Evolutionary conservation across 2,797 vertebrate species (phyloP).

Genomic region (Macropodus opercularis): DNA sequence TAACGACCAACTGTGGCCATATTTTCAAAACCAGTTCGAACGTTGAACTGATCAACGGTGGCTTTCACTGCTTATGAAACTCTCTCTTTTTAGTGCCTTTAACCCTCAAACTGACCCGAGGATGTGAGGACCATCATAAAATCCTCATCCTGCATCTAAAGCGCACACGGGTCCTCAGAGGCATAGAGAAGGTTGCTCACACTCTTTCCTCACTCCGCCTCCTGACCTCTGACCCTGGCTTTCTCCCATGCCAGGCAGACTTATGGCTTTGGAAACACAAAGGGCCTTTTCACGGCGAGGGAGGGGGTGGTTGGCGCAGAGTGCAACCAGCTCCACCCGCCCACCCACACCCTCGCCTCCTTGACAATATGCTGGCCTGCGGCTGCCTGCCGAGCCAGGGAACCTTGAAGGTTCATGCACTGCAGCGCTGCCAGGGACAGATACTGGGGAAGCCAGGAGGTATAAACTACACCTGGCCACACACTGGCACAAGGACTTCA

Average conservation of each 20-base stretch:
- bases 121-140: not conserved
- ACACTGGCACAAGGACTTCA: not conserved
- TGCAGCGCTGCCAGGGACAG: constrained; percentile 39
- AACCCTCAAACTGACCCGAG: too few species aligned
- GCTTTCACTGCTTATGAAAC: too few species aligned
- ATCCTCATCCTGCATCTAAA: not conserved
- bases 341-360: not conserved
- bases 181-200: constrained; percentile 19
- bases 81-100: too few species aligned
- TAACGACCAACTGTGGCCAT: too few species aligned
- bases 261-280: constrained; percentile 70
- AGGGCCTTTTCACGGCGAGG: constrained; percentile 64
- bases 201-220: constrained; percentile 19
- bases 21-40: too few species aligned
- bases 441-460: constrained; percentile 42
- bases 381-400: constrained; percentile 66
- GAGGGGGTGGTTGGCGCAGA: constrained; percentile 2
- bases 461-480: constrained; percentile 46
- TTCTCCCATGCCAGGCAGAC: constrained; percentile 63
- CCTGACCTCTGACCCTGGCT: constrained; percentile 51
- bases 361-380: constrained; percentile 66
- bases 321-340: constrained; percentile 24
- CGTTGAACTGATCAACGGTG: too few species aligned
- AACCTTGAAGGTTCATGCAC: constrained; percentile 48
- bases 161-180: constrained; percentile 7